Percentiles rank a stretch among this genome's conserved stretches.
Conservation (phyloP, 2,113 vertebrate genomes). For the Saiga tatarica region DNA sequence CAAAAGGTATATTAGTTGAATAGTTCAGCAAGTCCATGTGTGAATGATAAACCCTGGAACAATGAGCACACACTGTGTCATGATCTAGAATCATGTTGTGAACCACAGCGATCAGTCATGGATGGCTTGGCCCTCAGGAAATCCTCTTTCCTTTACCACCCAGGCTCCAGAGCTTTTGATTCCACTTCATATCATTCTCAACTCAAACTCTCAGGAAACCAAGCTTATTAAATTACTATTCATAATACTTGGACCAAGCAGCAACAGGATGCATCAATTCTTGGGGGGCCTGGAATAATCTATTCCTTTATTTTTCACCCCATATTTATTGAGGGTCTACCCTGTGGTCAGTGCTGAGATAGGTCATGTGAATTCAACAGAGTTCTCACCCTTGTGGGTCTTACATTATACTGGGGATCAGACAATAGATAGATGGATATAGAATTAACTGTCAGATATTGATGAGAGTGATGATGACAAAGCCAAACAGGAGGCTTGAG, state of each 20-base stretch:
- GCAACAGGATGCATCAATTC: neutral
- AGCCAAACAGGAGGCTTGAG: neutral
- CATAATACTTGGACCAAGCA: neutral
- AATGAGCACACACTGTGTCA: neutral
- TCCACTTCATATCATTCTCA: neutral
- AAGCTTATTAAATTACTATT: neutral
- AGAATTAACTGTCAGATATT: neutral
- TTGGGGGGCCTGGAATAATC: neutral
- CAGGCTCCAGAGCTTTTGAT: neutral
- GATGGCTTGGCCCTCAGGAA: neutral
- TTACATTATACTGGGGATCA: neutral
- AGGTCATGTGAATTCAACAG: neutral
- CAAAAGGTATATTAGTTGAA: neutral
- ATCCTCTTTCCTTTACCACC: neutral
- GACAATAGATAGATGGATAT: neutral
- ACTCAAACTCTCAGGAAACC: neutral
- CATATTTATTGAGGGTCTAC: neutral
- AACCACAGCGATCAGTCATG: neutral
- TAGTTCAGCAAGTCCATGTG: neutral
- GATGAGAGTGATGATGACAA: neutral
- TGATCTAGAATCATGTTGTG: neutral
- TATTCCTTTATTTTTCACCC: neutral
- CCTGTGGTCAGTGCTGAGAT: neutral
- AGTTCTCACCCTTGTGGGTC: neutral
- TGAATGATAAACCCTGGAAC: neutral